Evolutionary conservation across 2,888 invertebrate species (phyloP), one percentile per base, ranked within the genome.

Genomic region (Calameuta filiformis): DNA sequence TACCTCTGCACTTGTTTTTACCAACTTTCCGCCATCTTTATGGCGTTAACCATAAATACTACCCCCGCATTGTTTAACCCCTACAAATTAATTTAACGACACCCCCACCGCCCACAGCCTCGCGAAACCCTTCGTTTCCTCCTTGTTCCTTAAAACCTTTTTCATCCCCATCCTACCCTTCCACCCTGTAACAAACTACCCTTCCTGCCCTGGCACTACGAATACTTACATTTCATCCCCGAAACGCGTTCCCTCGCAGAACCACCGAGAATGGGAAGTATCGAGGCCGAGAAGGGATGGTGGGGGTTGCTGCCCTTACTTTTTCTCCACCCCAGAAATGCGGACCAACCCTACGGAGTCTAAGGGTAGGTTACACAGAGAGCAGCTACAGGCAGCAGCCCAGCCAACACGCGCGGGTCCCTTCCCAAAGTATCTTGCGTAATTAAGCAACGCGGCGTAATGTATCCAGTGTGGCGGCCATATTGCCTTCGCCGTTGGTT

Each of bases 381-480:
- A 78, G 77, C 75, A 83, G 88, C 83, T 89, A 89, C 83, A 81
- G 56, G 56, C 83, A 83, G 81, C 84, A 85, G 83, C 83, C 83
- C 79, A 82, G 86, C 85, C 85, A 80, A 76, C 85, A 81, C 90
- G 90, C 81, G 89, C 89, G 91, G 85, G 91, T 31, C 71, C 71
- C 71, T 71, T 34, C 71, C 30, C 9, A 90, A 93, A 93, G 93
- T 93, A 93, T 92, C 93, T 93, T 92, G 91, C 93, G 93, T 92
- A 93, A 88, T 87, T 88, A 90, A 90, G 86, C 87, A 87, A 89
- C 87, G 88, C 84, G 82, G 83, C 81, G 87, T 87, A 87, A 88
- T 87, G 85, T 87, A 87, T 85, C 86, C 84, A 85, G 84, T 80
- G 81, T 68, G 84, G 83, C 89, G 86, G 88, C 89, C 87, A 90